Conservation (phyloP, 2,797 vertebrate species). For the Eulemur rubriventer region DNA sequence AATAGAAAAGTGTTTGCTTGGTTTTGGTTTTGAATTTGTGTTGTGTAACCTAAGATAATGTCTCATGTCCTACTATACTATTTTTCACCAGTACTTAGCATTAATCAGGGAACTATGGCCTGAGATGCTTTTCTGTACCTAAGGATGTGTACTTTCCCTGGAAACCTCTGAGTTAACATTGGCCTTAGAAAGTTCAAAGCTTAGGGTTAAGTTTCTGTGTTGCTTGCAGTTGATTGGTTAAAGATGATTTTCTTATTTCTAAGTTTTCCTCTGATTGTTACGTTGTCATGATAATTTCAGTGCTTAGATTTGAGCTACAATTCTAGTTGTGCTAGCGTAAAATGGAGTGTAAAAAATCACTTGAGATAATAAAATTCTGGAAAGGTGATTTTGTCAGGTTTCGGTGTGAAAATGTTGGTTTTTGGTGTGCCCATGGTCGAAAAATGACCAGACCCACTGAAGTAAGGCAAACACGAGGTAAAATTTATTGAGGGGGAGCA, state of each 20-base stretch:
- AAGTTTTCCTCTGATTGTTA: conserved; percentile 65
- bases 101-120: neutral
- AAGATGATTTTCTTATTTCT: neutral
- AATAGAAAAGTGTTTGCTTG: neutral
- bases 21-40: neutral
- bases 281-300: conserved; percentile 61
- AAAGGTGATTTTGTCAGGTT: neutral
- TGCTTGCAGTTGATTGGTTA: neutral
- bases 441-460: no score
- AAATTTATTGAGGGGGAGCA: no score
- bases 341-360: neutral
- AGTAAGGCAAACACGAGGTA: no score
- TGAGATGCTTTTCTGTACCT: neutral
- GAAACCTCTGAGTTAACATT: neutral
- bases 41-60: neutral
- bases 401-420: no score
- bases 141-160: neutral
- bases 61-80: neutral
- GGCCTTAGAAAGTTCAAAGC: neutral
- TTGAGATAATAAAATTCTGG: neutral
- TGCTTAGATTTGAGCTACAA: conserved; percentile 25
- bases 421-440: no score
- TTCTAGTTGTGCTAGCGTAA: neutral
- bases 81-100: neutral
- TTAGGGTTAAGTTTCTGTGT: neutral